These are phyloP conservation scores for Buceros bicornis DNA, from an alignment of 2,797 vertebrate species.

Conservation along the genomic window DNA sequence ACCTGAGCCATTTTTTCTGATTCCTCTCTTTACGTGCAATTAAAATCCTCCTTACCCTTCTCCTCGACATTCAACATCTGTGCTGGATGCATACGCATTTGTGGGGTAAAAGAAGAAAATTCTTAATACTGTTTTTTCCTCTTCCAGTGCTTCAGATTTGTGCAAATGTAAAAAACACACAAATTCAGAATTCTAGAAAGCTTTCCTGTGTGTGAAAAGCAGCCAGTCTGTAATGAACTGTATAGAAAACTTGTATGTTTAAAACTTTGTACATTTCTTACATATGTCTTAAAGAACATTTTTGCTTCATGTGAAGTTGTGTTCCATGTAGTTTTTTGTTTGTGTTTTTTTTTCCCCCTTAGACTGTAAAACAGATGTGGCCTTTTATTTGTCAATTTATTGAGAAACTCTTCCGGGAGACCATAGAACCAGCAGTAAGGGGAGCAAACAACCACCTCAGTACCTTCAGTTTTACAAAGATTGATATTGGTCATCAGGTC, in stretches of 20 bases:
- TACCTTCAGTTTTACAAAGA: conserved; percentile 94
- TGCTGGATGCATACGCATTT: neutral
- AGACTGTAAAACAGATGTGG: conserved; percentile 99
- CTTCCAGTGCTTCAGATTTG: neutral
- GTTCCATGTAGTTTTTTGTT: neutral
- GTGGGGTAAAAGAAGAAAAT: neutral
- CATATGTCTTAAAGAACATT: neutral
- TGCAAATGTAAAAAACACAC: neutral
- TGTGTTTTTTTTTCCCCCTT: neutral
- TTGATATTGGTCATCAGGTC: conserved; percentile 96
- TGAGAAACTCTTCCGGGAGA: conserved; percentile 95
- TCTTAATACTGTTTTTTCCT: neutral
- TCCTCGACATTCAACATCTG: neutral
- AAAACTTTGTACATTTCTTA: neutral
- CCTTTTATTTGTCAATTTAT: conserved; percentile 97
- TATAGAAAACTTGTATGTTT: neutral
- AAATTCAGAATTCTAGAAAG: neutral
- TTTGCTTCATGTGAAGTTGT: neutral
- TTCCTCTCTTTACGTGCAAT: neutral
- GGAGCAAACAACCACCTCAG: conserved; percentile 90
- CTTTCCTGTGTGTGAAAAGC: neutral
- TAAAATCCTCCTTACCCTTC: neutral
- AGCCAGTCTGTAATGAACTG: neutral
- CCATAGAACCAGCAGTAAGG: conserved; percentile 94
- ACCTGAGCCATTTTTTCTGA: neutral